A percentile compares a stretch with the other conserved stretches of the same genome.
Evolutionary conservation across 2,888 invertebrate genomes (phyloP).

Genomic region (Deroplatys truncata): DNA sequence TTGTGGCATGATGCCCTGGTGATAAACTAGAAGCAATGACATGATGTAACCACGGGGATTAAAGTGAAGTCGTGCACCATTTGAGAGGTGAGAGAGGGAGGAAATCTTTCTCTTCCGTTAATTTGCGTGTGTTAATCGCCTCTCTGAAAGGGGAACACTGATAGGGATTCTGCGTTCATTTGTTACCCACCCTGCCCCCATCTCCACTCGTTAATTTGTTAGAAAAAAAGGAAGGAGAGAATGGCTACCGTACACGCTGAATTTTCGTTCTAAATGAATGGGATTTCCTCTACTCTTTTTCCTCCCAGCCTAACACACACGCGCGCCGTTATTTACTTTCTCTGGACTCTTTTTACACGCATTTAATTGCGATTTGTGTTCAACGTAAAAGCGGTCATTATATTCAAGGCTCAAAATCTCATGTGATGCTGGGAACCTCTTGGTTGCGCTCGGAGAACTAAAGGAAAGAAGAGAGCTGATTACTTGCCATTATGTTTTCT

Average conservation of each 20-base stretch:
- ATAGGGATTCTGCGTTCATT: conserved; percentile 1
- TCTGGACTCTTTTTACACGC: background rate
- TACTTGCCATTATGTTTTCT: background rate
- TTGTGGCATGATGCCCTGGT: background rate
- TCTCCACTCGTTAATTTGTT: background rate
- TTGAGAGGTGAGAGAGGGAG: background rate
- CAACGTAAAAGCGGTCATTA: background rate
- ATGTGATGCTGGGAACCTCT: background rate
- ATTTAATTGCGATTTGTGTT: background rate
- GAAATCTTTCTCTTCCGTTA: conserved; percentile 16
- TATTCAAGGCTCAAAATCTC: background rate
- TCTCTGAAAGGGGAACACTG: background rate
- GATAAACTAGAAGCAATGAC: background rate
- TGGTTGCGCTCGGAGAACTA: background rate
- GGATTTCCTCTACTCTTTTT: background rate
- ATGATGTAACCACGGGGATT: background rate
- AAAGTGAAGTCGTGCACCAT: background rate
- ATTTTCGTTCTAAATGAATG: background rate
- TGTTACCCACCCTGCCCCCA: background rate
- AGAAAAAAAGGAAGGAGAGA: background rate
- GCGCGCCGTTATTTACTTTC: background rate
- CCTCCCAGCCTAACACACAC: background rate
- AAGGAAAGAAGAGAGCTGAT: background rate
- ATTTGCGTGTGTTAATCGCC: conserved; percentile 25
- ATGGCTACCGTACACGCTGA: background rate